phyloP scores from a whole-genome alignment of 1,140 invertebrate species.

The Eurosta solidaginis region DNA sequence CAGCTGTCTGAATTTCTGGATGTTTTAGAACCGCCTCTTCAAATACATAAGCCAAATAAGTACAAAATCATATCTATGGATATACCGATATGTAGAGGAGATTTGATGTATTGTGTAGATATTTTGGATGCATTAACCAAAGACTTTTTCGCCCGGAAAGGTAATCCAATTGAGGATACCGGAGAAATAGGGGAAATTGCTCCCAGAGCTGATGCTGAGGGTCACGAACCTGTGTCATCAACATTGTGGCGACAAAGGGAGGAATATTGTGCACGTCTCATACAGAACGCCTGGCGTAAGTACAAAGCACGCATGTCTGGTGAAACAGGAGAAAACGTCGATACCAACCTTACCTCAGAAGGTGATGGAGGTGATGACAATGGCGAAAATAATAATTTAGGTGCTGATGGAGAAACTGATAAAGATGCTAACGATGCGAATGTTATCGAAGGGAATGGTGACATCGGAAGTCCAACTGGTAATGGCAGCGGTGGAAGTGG shows the following conservation, averaged over 20 bases:
- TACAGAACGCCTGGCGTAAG: constrained; percentile 92
- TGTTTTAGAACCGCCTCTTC: constrained; percentile 88
- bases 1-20: constrained; percentile 94
- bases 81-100: constrained; percentile 96
- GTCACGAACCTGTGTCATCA: constrained; percentile 90
- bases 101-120: constrained; percentile 96
- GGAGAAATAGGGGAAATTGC: constrained; percentile 80
- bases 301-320: constrained; percentile 73
- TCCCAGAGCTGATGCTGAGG: constrained; percentile 77
- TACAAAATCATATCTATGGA: constrained; percentile 99
- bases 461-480: constrained; percentile 42
- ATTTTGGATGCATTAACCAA: constrained; percentile 94
- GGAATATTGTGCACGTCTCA: constrained; percentile 92
- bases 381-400: constrained; percentile 30
- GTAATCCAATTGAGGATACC: constrained; percentile 87
- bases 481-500: constrained; percentile 42
- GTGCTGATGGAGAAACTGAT: constrained; percentile 51
- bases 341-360: neutral
- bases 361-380: constrained; percentile 40
- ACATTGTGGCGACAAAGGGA: constrained; percentile 93
- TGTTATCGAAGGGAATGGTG: neutral
- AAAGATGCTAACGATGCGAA: constrained; percentile 40
- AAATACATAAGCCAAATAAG: constrained; percentile 98
- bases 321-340: constrained; percentile 34
- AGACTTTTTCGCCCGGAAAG: constrained; percentile 96